Evolutionary conservation across 2,113 vertebrate genomes (phyloP), one percentile per base, ranked within the genome.

Genomic region (Colius striatus): DNA sequence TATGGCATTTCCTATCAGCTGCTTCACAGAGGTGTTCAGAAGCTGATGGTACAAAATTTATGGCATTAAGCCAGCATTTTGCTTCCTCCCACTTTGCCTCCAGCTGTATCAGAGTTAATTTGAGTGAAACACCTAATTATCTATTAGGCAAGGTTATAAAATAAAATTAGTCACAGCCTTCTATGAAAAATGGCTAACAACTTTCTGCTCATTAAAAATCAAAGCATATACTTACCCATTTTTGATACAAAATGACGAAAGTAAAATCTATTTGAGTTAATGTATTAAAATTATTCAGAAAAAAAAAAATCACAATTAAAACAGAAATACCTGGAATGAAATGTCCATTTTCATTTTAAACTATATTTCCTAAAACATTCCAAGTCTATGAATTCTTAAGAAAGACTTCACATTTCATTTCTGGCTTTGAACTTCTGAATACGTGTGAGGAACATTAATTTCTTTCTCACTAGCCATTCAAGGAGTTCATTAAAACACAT

Each of bases 111-210:
- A 86, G 43, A 94, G 61, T 70, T 94, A 94, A 97, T 97, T 94
- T 92, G 94, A 94, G 80, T 94, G 92, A 91, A 96, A 93, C 68
- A 86, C 79, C 67, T 96, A 94, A 96, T 96, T 96, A 93, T 95
- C 87, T 95, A 93, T 97, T 96, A 96, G 92, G 90, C 73, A 93
- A 84, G 85, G 68, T 68, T 94, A 78, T 95, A 94, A 96, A 67
- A 93, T 74, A 94, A 88, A 96, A 95, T 97, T 95, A 93, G 93
- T 85, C 82, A 94, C 79, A 93, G 60, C 38, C 48, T 8, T 88
- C 85, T 80, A 47, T 93, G 82, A 94, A 94, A 96, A 95, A 90
- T 78, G 67, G 72, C 75, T 95, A 90, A 95, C 93, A 94, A 94
- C 43, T 89, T 95, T 71, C 51, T 78, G 53, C 48, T 92, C n/a